These are phyloP conservation scores for Sanderia malayensis DNA, from an alignment of 30 jellyfish, hydroid and myxozoan genomes.

Conservation along the genomic window DNA sequence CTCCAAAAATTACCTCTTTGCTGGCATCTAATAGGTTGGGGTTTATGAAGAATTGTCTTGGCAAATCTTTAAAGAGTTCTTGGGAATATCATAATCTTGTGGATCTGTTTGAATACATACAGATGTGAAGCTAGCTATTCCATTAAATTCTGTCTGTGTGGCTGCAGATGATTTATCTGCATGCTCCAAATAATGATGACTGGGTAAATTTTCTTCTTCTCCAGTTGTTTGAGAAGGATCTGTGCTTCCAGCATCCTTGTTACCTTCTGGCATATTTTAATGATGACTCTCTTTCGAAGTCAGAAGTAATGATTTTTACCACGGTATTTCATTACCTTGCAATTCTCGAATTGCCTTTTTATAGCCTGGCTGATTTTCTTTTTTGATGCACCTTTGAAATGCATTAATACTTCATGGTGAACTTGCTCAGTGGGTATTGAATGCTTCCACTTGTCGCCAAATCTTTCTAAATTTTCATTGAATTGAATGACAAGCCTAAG, in stretches of 20 bases:
- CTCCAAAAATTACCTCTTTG: background rate
- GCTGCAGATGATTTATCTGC: background rate
- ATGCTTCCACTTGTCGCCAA: background rate
- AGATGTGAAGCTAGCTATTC: background rate
- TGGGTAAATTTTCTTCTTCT: too few relatives aligned
- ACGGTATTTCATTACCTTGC: background rate
- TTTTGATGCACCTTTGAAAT: background rate
- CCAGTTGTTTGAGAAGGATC: too few relatives aligned
- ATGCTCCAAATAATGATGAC: background rate
- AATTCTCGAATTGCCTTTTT: background rate
- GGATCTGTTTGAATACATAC: background rate
- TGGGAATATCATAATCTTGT: background rate
- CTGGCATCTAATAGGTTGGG: background rate
- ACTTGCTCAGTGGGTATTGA: background rate
- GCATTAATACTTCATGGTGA: background rate
- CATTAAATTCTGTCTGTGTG: background rate
- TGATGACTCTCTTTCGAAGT: background rate
- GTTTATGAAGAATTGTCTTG: background rate
- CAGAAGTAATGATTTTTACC: background rate
- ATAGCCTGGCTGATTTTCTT: background rate
- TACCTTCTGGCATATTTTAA: background rate
- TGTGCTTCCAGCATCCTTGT: too few relatives aligned
- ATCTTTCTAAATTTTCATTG: background rate
- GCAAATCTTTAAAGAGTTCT: background rate
- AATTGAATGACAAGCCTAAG: background rate